These are phyloP conservation scores for Cranoglanis bouderius DNA, from an alignment of 2,113 vertebrate species.

Conservation along the genomic window DNA sequence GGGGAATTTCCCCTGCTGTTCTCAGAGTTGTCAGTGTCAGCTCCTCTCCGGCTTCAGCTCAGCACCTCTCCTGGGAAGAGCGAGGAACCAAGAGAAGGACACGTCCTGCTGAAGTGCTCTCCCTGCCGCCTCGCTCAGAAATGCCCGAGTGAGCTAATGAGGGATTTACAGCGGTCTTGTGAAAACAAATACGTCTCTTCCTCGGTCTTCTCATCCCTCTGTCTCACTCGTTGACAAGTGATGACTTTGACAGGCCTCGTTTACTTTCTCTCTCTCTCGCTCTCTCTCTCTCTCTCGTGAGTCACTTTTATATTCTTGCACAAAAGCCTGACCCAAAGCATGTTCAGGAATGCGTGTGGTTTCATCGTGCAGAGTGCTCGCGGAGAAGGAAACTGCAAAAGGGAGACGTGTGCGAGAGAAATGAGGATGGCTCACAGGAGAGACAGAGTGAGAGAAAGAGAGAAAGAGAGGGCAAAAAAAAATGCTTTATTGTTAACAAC, in stretches of 20 bases:
- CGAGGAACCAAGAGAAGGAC: not conserved
- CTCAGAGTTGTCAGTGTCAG: constrained; percentile 44
- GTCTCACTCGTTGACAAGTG: constrained; percentile 46
- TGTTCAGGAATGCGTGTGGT: constrained; percentile 44
- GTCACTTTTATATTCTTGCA: constrained; percentile 33
- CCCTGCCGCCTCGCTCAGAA: constrained; percentile 30
- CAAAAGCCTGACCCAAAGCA: constrained; percentile 36
- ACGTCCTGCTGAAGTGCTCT: constrained; percentile 28
- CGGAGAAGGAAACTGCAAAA: constrained; percentile 9
- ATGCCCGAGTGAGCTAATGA: constrained; percentile 59
- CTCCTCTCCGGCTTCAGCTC: constrained; percentile 24
- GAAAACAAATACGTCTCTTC: constrained; percentile 62
- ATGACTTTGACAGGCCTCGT: constrained; percentile 62
- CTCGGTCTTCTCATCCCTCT: constrained; percentile 52
- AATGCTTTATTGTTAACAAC: constrained; percentile 18
- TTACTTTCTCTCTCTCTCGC: constrained; percentile 5
- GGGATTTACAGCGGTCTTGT: constrained; percentile 59
- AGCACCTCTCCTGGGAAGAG: constrained; percentile 21
- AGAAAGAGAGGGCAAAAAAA: constrained; percentile 20
- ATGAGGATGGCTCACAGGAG: constrained; percentile 16
- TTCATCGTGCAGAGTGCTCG: not conserved
- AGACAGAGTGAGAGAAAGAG: not conserved
- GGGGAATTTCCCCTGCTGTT: constrained; percentile 49
- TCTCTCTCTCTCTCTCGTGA: constrained; percentile 11
- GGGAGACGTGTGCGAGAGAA: constrained; percentile 27